Conservation (phyloP, 2,113 vertebrate genomes). For the Actenoides hombroni region DNA sequence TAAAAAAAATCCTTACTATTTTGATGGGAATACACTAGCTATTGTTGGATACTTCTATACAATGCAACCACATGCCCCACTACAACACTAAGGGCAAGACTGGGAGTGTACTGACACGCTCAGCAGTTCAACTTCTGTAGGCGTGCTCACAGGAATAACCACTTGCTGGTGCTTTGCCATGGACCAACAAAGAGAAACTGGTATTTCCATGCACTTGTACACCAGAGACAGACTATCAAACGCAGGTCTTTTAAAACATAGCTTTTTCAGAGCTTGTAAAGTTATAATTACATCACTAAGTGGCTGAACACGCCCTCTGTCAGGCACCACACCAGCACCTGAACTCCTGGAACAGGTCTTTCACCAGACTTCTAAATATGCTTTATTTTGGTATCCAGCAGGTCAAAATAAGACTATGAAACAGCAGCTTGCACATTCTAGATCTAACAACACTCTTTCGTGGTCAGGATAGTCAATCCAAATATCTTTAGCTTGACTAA, state of each 20-base stretch:
- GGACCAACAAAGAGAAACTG: not conserved
- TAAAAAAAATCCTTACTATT: not conserved
- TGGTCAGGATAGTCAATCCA: not conserved
- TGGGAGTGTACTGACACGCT: accelerated
- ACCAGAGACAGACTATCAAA: not conserved
- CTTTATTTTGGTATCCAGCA: not conserved
- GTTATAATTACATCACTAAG: not conserved
- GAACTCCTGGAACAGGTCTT: not conserved
- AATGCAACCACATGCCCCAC: accelerated
- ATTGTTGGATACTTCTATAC: not conserved
- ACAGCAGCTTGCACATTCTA: not conserved
- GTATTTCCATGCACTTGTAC: accelerated
- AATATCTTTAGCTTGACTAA: not conserved
- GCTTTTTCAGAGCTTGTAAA: accelerated
- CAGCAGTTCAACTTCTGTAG: accelerated
- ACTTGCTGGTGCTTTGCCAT: not conserved
- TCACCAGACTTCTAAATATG: not conserved
- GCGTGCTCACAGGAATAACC: not conserved
- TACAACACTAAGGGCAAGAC: accelerated
- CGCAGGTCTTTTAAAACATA: not conserved
- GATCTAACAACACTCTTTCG: not conserved
- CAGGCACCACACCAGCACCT: not conserved
- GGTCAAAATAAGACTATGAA: not conserved
- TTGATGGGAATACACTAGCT: not conserved
- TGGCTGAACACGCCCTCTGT: too few species aligned